Evolutionary conservation across 2,797 vertebrate genomes (phyloP), one percentile per base, ranked within the genome.

Genomic region (Ctenosaura bakeri): DNA sequence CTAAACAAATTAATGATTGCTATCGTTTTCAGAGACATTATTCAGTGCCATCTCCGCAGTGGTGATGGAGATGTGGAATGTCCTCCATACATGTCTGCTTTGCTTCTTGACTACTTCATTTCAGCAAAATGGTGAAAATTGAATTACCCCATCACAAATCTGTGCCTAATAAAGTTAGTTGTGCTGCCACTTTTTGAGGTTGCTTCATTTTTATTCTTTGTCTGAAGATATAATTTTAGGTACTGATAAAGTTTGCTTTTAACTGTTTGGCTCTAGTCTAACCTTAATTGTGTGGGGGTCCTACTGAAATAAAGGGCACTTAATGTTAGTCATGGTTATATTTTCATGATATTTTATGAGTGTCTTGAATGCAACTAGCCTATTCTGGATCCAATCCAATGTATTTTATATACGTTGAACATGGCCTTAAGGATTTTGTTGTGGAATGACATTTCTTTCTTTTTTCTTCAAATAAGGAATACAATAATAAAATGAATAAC

Each of bases 401-500:
- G 20, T 29, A 52, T 73, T 73, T 71, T 54, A 52, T 73, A 73
- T 85, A 59, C 59, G 52, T n/a, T 74, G 71, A 42, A 16, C 18
- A 29, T 38, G 3, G 3, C 35, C 7, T 26, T 42, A 14, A 74
- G 85, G 16, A 77, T 62, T 76, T 89, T 46, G 26, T 82, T 59
- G 46, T 46, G 52, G 24, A 73, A 71, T 42, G 14, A 35, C 52
- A 83, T n/a, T 81, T 71, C 7, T 54, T 22, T 38, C 9, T 38
- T 86, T 71, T n/a, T 6, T 38, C 42, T 85, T 46, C 29, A 81
- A 88, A 81, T 35, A 84, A 66, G 76, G 29, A 46, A 73, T 81
- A 56, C 20, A 78, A 29, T 26, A 81, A 82, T 24, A 50, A 35
- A 73, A 42, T 38, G 26, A 66, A 38, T 35, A 74, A 35, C n/a